Evolutionary conservation across 1,140 invertebrate species (phyloP), one percentile per base, ranked within the genome.

Genomic region (Aphaenogaster floridana): DNA sequence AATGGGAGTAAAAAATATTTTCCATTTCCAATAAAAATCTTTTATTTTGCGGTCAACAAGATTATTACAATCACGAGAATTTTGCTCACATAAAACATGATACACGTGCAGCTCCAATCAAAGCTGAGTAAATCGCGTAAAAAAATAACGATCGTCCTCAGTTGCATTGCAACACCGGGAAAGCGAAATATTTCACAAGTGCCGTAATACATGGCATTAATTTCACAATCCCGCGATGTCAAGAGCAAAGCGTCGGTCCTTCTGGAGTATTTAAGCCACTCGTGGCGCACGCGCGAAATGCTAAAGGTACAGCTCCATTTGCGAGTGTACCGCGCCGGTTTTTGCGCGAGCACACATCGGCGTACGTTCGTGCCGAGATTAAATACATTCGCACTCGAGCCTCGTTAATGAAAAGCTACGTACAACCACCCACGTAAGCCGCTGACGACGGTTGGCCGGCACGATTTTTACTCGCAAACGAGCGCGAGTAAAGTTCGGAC

Each of bases 331-430:
- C 15, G 50, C 7, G 21, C 28, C 52, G 39, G 48, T 59, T 83
- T 83, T 83, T 74, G 17, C 28, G 7, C 28, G 28, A 7, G 63
- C 28, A 28, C 17, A 68, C 61, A 68, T 69, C 34, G 52, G 52
- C 52, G 17, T 61, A 71, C 17, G 45, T 74, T 59, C 66, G 39
- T 28, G 52, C 36, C 5, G 39, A 83, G 68, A 72, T 59, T 45
- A 83, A 83, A 42, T 45, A 57, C 36, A 59, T 36, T 57, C 79
- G 15, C 45, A 1, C 36, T 28, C 3, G 34, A 45, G 63, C 11
- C 39, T 72, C 54, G 50, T 59, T 83, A 69, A 72, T 69, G 80
- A 83, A 74, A 61, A 59, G 39, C 80, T 59, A 28, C 52, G n/a
- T 34, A 71, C 17, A 21, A 36, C 13, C n/a, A 21, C 17, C n/a